phyloP scores from a whole-genome alignment of 2,888 invertebrate genomes.

The Diarsia rubi region DNA sequence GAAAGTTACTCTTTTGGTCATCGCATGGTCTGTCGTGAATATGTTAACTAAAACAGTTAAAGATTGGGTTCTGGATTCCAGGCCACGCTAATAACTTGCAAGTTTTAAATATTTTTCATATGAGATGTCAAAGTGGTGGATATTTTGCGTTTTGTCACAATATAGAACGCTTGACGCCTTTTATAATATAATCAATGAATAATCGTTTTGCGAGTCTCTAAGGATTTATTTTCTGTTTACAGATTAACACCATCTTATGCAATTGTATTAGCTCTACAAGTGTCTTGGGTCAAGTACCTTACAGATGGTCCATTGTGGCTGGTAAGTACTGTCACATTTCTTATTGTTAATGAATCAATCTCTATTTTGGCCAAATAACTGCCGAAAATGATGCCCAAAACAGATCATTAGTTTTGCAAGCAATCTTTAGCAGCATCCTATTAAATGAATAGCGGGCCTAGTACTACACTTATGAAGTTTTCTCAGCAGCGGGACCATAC shows the following conservation, averaged over 20 bases:
- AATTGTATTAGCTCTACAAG: constrained; percentile 63
- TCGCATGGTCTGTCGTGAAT: background rate
- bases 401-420: background rate
- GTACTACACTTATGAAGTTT: background rate
- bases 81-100: background rate
- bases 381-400: background rate
- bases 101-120: too few species aligned
- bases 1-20: background rate
- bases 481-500: background rate
- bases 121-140: too few species aligned
- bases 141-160: too few species aligned
- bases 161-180: background rate
- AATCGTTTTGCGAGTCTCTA: background rate
- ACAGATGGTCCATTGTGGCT: constrained; percentile 83
- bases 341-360: background rate
- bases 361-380: background rate
- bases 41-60: background rate
- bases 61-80: background rate
- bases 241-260: constrained; percentile 73
- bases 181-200: background rate
- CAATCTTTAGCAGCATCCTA: background rate
- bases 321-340: constrained; percentile 46
- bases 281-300: constrained; percentile 74
- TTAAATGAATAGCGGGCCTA: background rate
- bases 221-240: constrained; percentile 15